A percentile compares a stretch with the other conserved stretches of the same genome.
Evolutionary conservation across 1,140 invertebrate genomes (phyloP).

Genomic region (Musca domestica): DNA sequence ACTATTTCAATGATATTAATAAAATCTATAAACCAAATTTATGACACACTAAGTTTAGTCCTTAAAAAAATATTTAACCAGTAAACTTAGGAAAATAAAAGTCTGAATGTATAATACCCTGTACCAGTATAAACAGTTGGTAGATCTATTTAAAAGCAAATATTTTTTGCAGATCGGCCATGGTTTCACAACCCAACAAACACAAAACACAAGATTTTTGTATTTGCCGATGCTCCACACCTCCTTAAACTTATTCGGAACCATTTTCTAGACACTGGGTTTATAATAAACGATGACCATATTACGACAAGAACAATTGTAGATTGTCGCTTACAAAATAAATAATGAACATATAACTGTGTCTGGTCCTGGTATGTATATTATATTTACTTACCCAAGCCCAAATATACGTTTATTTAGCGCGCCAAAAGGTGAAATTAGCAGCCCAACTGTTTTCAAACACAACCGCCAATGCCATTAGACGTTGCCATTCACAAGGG

Average conservation of each 20-base stretch:
- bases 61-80: not conserved
- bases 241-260: constrained; percentile 9
- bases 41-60: not conserved
- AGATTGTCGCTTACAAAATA: not conserved
- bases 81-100: no score
- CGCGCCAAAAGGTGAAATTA: not conserved
- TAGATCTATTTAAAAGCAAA: not conserved
- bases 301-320: not conserved
- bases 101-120: no score
- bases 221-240: constrained; percentile 12
- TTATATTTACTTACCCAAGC: not conserved
- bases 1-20: not conserved
- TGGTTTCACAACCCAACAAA: not conserved
- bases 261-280: constrained; percentile 7
- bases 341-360: no score
- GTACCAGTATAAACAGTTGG: not conserved
- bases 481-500: not conserved
- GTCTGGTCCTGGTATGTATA: not conserved
- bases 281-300: not conserved
- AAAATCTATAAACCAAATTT: not conserved
- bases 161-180: not conserved
- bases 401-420: not conserved
- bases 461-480: not conserved
- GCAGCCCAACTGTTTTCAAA: constrained; percentile 4
- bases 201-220: not conserved